Evolutionary conservation across 1,140 invertebrate species (phyloP), one percentile per base, ranked within the genome.

Genomic region (Danaus plexippus): DNA sequence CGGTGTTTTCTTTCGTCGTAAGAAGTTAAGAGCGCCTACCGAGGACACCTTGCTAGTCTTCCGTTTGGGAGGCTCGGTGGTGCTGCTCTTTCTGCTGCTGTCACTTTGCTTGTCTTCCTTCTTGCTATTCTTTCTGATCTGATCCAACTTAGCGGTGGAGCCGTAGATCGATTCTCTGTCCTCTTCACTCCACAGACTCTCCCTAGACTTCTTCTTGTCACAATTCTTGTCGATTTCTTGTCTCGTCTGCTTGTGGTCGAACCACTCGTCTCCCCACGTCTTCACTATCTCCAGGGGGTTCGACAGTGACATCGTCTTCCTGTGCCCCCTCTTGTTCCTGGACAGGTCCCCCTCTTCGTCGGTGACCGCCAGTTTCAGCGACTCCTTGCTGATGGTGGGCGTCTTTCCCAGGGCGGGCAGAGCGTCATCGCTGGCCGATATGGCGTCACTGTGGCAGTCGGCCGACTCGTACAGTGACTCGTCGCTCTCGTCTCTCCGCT

Each of bases 221-320:
- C 62, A 75, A 66, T 81, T 74, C 61, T 84, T 86, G n/a, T 87
- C 85, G 15, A 75, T 47, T 48, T 86, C 82, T 60, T 73, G n/a
- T n/a, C n/a, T n/a, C n/a, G n/a, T 78, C 52, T 79, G 86, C 2
- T 66, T 70, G 15, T 79, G 66, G 22, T 87, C 87, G 40, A 88
- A 80, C 75, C 79, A 86, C 53, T 88, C 87, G 50, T 88, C 87
- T 6, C 85, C 80, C 5, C 87, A 61, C 51, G 60, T 86, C 66
- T 77, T 85, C 15, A 87, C 85, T 11, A 88, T 80, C 72, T 88
- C 87, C 90, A 89, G 94, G 91, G 54, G 93, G 88, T 80, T 97
- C 90, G 61, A 94, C 90, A 87, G 95, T 91, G 66, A 95, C 91
- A 89, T 97, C 91, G 78, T 93, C 94, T 88, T 96, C 92, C 88